These are phyloP conservation scores for Synanthedon andrenaeformis DNA, from an alignment of 2,888 invertebrate genomes.

Conservation along the genomic window DNA sequence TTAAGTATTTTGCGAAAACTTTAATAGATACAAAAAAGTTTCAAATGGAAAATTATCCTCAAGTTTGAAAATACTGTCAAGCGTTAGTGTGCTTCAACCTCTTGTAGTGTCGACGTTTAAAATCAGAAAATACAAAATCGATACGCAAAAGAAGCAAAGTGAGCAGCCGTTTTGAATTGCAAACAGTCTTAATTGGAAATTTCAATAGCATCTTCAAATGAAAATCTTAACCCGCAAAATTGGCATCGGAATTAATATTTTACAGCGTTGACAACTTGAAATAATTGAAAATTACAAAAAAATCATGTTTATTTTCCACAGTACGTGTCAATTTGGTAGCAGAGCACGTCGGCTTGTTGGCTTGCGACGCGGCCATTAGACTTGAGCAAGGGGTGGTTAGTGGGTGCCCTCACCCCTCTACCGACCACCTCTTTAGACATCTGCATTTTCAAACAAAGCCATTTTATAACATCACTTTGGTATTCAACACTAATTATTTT, in stretches of 20 bases:
- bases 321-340: conserved; percentile 46
- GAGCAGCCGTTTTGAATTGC: too few species aligned
- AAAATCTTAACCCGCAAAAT: neutral
- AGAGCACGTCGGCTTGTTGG: conserved; percentile 52
- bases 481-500: neutral
- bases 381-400: neutral
- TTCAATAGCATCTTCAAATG: too few species aligned
- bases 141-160: too few species aligned
- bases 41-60: too few species aligned
- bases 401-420: neutral
- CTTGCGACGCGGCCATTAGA: conserved; percentile 48
- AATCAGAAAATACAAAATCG: too few species aligned
- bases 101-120: too few species aligned
- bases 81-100: too few species aligned
- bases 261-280: neutral
- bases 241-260: neutral
- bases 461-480: neutral
- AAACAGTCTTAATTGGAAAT: too few species aligned
- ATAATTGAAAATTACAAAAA: neutral
- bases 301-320: conserved; percentile 37
- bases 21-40: too few species aligned
- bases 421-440: neutral
- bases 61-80: too few species aligned
- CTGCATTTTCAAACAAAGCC: neutral
- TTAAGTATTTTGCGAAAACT: too few species aligned